Evolutionary conservation across 2,888 invertebrate genomes (phyloP), one percentile per base, ranked within the genome.

Genomic region (Drosophila falleni): DNA sequence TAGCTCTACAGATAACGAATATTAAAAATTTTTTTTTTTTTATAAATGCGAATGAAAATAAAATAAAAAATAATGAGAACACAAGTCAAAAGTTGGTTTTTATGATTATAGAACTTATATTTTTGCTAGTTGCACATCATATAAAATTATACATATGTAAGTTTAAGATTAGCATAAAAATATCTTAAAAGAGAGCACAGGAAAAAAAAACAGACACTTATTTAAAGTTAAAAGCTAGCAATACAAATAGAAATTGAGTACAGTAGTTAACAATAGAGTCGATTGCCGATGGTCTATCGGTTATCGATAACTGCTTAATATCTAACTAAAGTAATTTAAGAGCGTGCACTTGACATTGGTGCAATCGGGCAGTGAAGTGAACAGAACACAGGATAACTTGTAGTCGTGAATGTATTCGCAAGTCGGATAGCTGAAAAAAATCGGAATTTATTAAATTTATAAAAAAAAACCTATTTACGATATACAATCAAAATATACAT

Each of bases 321-420:
- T 75, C 74, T 88, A 88, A 64, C 75, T 91, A 67, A 92, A 92
- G 80, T 89, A 92, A 66, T 91, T 90, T 74, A 91, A 73, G 68
- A 92, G 90, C 70, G 92, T 92, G 81, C 92, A 92, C 81, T 91
- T 91, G 64, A 92, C 90, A 54, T 82, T 84, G 74, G 92, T 90
- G 73, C 92, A 92, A 79, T 92, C 92, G 69, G 92, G 92, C 91
- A 92, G 92, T 91, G 92, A 92, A 63, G 92, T 92, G 75, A 92
- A 92, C 84, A 92, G 90, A 84, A 92, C 91, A 84, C 92, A 92
- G 74, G 92, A 92, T 72, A 92, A 75, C 83, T 92, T 92, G 74
- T 92, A 92, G 75, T 92, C 92, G 71, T 92, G 91, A 70, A 92
- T 90, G 74, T 92, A 92, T 76, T 92, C 92, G 83, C 92, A 92